Evolutionary conservation across 2,113 vertebrate genomes (phyloP).

Genomic region (Microtus ochrogaster): DNA sequence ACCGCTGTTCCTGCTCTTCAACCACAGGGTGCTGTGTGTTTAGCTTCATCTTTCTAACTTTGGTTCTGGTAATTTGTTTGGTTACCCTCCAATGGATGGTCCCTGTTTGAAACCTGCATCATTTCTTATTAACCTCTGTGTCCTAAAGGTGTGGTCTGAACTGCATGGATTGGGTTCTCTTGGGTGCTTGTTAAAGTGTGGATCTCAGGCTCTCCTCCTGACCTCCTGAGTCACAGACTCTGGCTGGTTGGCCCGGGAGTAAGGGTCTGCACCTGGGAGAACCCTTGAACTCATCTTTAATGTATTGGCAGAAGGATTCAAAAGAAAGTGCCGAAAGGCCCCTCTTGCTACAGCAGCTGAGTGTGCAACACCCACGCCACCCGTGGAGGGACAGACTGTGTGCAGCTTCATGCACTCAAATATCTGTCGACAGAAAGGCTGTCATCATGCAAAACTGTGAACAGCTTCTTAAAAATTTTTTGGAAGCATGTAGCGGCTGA

Average conservation of each 20-base stretch:
- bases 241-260: background rate
- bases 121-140: background rate
- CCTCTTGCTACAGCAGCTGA: background rate
- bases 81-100: background rate
- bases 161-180: background rate
- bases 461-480: background rate
- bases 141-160: background rate
- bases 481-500: background rate
- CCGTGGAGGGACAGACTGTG: background rate
- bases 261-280: background rate
- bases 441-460: background rate
- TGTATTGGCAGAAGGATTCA: background rate
- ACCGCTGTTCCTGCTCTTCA: background rate
- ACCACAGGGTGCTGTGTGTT: background rate
- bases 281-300: background rate
- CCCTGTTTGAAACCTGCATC: background rate
- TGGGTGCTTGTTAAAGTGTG: background rate
- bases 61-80: background rate
- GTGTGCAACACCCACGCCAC: background rate
- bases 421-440: background rate
- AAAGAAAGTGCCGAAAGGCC: background rate
- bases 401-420: background rate
- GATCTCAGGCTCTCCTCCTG: background rate
- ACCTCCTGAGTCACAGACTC: background rate
- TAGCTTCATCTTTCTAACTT: background rate